phyloP scores from a whole-genome alignment of 1,140 invertebrate species.

The Argopecten irradians region DNA sequence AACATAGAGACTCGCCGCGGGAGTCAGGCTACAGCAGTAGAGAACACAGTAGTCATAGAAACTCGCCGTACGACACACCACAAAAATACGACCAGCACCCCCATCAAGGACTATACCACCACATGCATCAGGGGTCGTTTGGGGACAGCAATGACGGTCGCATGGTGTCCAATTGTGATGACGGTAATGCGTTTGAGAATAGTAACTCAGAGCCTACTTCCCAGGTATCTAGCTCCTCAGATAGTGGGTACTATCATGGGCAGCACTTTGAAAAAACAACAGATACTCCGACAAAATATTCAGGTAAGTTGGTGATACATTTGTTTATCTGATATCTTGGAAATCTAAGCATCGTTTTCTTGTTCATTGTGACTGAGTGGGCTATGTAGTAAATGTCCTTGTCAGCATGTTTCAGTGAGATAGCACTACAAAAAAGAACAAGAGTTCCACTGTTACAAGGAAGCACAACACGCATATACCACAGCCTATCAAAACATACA shows the following conservation, averaged over 20 bases:
- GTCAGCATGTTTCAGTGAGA: too few species aligned
- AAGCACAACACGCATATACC: too few species aligned
- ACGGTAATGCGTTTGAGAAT: slow-evolving; percentile 69
- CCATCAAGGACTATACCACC: background rate
- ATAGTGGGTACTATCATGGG: slow-evolving; percentile 72
- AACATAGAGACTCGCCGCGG: slow-evolving; percentile 47
- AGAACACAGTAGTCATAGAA: slow-evolving; percentile 53
- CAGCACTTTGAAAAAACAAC: slow-evolving; percentile 65
- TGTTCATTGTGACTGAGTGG: too few species aligned
- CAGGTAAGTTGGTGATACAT: slow-evolving; percentile 52
- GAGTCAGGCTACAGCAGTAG: slow-evolving; percentile 53
- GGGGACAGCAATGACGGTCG: slow-evolving; percentile 55
- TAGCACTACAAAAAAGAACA: too few species aligned
- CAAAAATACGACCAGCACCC: slow-evolving; percentile 34
- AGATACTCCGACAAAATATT: slow-evolving; percentile 56
- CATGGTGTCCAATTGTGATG: slow-evolving; percentile 64
- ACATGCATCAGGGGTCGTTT: slow-evolving; percentile 39
- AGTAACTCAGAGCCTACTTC: slow-evolving; percentile 65
- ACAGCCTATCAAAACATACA: too few species aligned
- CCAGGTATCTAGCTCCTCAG: slow-evolving; percentile 74
- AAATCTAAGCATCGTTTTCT: too few species aligned
- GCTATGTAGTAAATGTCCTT: too few species aligned
- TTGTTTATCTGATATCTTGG: too few species aligned
- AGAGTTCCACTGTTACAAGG: too few species aligned
- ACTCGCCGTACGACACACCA: slow-evolving; percentile 45